phyloP scores from a whole-genome alignment of 2,113 vertebrate genomes.

The Crotalus tigris region DNA sequence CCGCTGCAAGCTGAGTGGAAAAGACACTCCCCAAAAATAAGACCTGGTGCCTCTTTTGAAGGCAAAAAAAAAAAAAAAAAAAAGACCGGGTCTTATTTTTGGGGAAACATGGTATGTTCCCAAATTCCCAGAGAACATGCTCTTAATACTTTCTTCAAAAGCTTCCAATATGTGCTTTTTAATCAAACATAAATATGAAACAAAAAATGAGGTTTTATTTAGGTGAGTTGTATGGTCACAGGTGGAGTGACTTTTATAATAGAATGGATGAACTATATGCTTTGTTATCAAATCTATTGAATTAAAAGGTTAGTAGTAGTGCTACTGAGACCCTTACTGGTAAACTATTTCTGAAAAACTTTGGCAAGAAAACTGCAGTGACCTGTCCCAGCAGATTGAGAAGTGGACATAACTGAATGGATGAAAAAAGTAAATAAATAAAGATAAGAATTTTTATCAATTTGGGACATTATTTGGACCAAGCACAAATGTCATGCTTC shows the following conservation, averaged over 20 bases:
- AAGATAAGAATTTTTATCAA: slow-evolving; percentile 33
- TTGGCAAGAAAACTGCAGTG: neutral
- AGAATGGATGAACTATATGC: slow-evolving; percentile 67
- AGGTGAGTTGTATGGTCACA: neutral
- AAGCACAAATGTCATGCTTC: slow-evolving; percentile 48
- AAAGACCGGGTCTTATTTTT: too few relatives aligned
- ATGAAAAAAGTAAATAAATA: neutral
- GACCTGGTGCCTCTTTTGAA: too few relatives aligned
- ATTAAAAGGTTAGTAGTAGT: slow-evolving; percentile 68
- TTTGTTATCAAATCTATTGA: slow-evolving; percentile 63
- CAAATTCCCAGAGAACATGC: neutral
- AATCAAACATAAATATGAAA: neutral
- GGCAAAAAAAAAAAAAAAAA: too few relatives aligned
- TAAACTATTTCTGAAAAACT: neutral
- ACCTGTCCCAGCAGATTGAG: neutral
- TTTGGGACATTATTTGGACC: slow-evolving; percentile 11
- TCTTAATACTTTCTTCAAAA: neutral
- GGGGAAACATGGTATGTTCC: too few relatives aligned
- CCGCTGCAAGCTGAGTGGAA: too few relatives aligned
- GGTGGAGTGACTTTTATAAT: slow-evolving; percentile 33
- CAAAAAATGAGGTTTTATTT: neutral
- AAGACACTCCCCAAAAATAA: too few relatives aligned
- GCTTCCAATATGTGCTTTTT: neutral
- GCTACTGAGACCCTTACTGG: slow-evolving; percentile 55
- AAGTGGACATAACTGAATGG: neutral